Conservation (phyloP, 2,888 invertebrate species). For the Lithophane leautieri region DNA sequence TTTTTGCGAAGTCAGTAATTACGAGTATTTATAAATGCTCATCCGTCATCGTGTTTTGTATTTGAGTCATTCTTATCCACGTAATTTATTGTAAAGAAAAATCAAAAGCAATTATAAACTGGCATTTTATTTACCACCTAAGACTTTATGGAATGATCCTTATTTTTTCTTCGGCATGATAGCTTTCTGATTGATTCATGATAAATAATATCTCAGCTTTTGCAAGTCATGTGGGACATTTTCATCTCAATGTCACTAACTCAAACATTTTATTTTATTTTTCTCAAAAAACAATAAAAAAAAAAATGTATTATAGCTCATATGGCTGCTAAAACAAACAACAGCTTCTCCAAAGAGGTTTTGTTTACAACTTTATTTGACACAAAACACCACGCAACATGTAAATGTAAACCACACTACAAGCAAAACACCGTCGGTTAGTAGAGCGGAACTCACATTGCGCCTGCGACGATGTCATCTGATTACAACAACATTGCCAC, state of each 20-base stretch:
- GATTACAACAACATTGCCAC: conserved; percentile 77
- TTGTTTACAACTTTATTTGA: conserved; percentile 40
- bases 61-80: conserved; percentile 33
- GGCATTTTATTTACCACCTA: conserved; percentile 5
- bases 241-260: not conserved
- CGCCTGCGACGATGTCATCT: conserved; percentile 76
- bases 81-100: conserved; percentile 28
- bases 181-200: not conserved
- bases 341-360: not conserved
- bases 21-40: conserved; percentile 49
- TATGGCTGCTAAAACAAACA: not conserved
- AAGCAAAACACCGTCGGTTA: conserved; percentile 70
- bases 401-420: conserved; percentile 65
- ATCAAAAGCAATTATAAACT: conserved; percentile 25
- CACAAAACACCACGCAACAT: conserved; percentile 53
- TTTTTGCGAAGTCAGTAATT: conserved; percentile 58
- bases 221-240: not conserved
- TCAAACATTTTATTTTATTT: not conserved
- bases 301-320: not conserved
- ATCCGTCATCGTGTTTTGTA: conserved; percentile 48
- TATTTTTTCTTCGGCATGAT: not conserved
- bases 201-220: not conserved
- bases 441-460: conserved; percentile 83
- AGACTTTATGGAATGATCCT: not conserved
- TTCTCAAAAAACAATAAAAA: too few relatives aligned